Base-by-base conservation (phyloP, 2,888 invertebrate species). In the Allygus modestus region DNA sequence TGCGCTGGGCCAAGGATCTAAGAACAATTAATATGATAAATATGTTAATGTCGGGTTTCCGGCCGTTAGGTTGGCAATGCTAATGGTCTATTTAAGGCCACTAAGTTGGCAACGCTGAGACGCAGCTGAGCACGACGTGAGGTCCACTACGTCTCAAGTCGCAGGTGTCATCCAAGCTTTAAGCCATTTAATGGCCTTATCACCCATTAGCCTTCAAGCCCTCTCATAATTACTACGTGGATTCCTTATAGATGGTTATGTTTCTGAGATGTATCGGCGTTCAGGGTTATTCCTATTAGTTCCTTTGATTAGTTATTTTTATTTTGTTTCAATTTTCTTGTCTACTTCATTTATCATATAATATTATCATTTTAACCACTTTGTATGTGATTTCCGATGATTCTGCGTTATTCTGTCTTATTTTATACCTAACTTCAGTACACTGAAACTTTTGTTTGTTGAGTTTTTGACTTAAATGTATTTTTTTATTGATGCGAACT, bases 121-220 rank as follows among this genome's bases (percentile, higher is more conserved):
- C 5, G 33, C 79, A 79, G 79, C 79, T 79, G 79, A 28, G 26
- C 7, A n/a, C 11, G 33, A 79, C 79, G 79, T 79, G 54, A 51
- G 54, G 79, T 79, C 79, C 79, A 79, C 54, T 79, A 79, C 28
- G 37, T 58, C 79, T 54, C 58, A 58, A 58, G 79, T 77, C 51
- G 58, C 79, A 79, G 79, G 79, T 79, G 79, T 37, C 28, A 79
- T 46, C 41, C 31, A 4, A 15, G 65, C 65, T 65, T 31, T 37
- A 79, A 79, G 79, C 79, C 79, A 28, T 79, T 79, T 79, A 79
- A 79, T 79, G 79, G 79, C 79, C 58, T 28, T 28, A 37, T 54
- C 33, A 17, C 1, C 79, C 79, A 79, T 79, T 79, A 79, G 28
- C 79, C 79, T 46, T 9, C 46, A 26, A 46, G 23, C 23, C 51